Conservation (phyloP, 2,797 vertebrate species). For the Rhinatrema bivittatum region DNA sequence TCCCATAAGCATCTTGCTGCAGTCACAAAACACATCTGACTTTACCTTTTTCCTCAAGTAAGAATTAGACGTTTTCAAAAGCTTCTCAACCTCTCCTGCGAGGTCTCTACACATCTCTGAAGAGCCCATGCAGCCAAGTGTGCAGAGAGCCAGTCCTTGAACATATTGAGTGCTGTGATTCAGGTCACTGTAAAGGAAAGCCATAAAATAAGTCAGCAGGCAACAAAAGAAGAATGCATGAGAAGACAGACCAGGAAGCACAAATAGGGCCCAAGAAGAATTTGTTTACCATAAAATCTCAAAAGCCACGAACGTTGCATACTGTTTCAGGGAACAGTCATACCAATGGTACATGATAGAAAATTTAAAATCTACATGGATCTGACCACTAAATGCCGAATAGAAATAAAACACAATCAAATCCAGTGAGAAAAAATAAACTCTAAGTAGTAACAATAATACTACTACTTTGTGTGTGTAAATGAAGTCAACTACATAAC, state of each 20-base stretch:
- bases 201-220: not conserved
- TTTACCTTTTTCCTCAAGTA: conserved; percentile 97
- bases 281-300: no score
- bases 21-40: not conserved
- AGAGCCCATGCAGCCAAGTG: conserved; percentile 97
- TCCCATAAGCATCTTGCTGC: no score
- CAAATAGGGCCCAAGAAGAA: fast-evolving
- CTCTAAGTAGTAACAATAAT: no score
- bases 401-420: no score
- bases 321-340: no score
- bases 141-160: conserved; percentile 95
- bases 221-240: not conserved
- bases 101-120: conserved; percentile 98
- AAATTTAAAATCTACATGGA: no score
- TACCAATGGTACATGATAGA: no score
- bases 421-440: no score
- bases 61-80: conserved; percentile 98
- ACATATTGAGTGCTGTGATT: conserved; percentile 98
- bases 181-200: conserved; percentile 75
- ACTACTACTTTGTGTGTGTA: no score
- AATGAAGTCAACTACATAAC: no score
- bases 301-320: no score
- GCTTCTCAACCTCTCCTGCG: conserved; percentile 96
- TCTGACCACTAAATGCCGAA: no score
- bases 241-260: fast-evolving